phyloP scores from a whole-genome alignment of 2,797 vertebrate species.

The Momotus momota region DNA sequence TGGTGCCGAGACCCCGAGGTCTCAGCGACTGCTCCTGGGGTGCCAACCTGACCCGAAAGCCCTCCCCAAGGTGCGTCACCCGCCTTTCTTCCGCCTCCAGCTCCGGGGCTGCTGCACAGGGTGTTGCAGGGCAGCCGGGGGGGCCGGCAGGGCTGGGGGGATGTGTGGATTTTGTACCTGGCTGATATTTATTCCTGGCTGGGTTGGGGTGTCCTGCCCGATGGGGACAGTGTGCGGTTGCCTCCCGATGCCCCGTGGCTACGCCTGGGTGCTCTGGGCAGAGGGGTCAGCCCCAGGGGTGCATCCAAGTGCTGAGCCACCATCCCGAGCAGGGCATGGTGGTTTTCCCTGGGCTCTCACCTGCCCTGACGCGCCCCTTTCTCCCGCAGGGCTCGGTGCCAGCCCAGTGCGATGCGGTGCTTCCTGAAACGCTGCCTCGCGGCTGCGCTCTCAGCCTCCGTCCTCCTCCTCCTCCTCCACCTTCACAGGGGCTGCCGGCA shows the following conservation, averaged over 20 bases:
- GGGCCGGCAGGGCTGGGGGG: not conserved
- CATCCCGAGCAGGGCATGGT: too few species aligned
- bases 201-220: not conserved
- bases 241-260: not conserved
- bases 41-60: fast-evolving
- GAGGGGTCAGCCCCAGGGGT: not conserved
- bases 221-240: not conserved
- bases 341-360: not conserved
- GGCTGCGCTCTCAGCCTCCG: not conserved
- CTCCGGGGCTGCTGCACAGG: fast-evolving
- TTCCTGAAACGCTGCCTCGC: slow-evolving; percentile 21
- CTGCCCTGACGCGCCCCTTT: not conserved
- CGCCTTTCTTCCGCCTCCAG: not conserved
- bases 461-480: slow-evolving; percentile 23
- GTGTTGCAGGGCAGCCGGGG: fast-evolving
- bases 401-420: slow-evolving; percentile 35
- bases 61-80: not conserved
- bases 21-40: not conserved
- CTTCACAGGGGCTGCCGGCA: not conserved
- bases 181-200: not conserved
- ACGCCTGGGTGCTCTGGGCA: not conserved
- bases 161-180: not conserved
- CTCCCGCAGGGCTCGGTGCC: not conserved
- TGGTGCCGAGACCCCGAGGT: not conserved
- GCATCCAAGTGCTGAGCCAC: not conserved